Base-by-base conservation (phyloP, 2,113 vertebrate genomes). In the Nyctibius bracteatus region DNA sequence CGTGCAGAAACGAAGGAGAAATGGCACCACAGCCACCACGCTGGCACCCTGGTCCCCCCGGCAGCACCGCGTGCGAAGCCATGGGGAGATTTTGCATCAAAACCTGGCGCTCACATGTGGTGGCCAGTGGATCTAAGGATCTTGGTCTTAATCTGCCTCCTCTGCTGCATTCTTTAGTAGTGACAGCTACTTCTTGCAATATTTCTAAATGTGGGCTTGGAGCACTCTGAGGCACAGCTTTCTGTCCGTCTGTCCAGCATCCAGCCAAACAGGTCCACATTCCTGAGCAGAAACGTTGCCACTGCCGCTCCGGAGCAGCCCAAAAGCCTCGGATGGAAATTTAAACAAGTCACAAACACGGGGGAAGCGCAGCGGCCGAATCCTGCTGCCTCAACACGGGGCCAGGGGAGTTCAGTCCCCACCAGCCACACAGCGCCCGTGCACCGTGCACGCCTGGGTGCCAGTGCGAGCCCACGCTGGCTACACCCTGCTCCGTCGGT, bases 241-340 rank as follows among this genome's bases (percentile, higher is more conserved):
- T 94, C 95, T 41, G 15, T 84, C 90, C 6, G 17, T 57, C 92
- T 58, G 75, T 65, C 95, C 95, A 89, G 87, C 78, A 92, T 70
- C 81, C 71, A 86, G 82, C 59, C 86, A 88, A 95, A 84, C 92
- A 74, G 95, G 88, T 96, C 86, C 80, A 25, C 94, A 88, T 96
- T 96, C 94, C 96, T 92, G 39, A 81, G 82, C 72, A 54, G 85
- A 80, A 96, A 85, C 33, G 4, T 88, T 80, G 58, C 22, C 39
- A 1, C 52, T 49, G 54, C 91, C 44, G 3, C 87, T 52, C 28
- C 1, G 2, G 47, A 58, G 77, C 51, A 0, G 65, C 91, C 4
- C 6, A 11, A 44, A 52, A 94, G 8, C 85, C 55, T 71, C 8
- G 1, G 27, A 7, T 65, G 82, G 65, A 63, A 84, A 62, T 14